These are phyloP conservation scores for Sinohyriopsis cumingii DNA, from an alignment of 2,888 invertebrate species.

Conservation along the genomic window DNA sequence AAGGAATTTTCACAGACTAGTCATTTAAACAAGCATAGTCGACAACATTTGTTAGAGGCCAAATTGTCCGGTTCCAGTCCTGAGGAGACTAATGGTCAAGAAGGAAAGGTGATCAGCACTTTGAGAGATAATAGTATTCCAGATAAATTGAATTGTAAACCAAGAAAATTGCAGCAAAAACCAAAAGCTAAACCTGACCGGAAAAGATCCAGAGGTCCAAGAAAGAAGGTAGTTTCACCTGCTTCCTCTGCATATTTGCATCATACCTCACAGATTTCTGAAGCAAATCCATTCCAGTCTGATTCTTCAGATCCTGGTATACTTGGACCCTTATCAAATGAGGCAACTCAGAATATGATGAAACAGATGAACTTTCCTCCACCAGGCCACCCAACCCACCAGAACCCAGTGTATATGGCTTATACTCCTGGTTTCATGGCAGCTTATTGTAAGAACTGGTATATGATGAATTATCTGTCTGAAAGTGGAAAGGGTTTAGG, in stretches of 20 bases:
- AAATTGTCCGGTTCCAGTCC: not conserved
- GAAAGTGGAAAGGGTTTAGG: slow-evolving; percentile 3
- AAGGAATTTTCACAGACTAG: slow-evolving; percentile 43
- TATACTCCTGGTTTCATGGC: slow-evolving; percentile 16
- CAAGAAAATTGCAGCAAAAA: too few relatives aligned
- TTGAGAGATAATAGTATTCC: too few relatives aligned
- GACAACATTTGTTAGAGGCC: slow-evolving; percentile 27
- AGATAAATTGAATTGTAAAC: too few relatives aligned
- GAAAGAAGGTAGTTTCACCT: too few relatives aligned
- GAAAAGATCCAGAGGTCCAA: too few relatives aligned
- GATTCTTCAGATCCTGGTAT: not conserved
- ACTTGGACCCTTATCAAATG: not conserved
- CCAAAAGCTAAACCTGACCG: too few relatives aligned
- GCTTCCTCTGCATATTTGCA: too few relatives aligned
- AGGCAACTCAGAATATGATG: not conserved
- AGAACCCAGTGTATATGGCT: slow-evolving; percentile 6
- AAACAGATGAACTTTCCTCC: too few relatives aligned
- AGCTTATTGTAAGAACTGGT: slow-evolving; percentile 24
- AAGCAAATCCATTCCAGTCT: too few relatives aligned
- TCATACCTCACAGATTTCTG: too few relatives aligned
- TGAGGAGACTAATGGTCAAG: too few relatives aligned
- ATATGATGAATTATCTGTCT: slow-evolving; percentile 22
- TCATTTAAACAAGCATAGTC: slow-evolving; percentile 42
- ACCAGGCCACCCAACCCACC: not conserved
- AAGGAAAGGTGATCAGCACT: too few relatives aligned